phyloP scores from a whole-genome alignment of 2,797 vertebrate genomes.

The Myiothlypis chrysogaster region DNA sequence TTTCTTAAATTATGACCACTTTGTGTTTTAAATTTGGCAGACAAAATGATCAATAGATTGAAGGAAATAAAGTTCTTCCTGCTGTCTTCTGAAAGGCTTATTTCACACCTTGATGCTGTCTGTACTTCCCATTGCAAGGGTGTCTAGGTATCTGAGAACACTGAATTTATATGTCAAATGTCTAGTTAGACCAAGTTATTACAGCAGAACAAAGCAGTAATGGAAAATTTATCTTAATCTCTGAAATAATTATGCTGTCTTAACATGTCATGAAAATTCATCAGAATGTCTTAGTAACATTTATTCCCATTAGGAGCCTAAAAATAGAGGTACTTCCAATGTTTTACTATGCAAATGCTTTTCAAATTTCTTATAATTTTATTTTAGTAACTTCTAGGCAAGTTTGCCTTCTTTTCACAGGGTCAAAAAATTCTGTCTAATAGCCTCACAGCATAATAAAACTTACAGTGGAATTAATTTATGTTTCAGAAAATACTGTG shows the following conservation, averaged over 20 bases:
- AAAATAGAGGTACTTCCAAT: neutral
- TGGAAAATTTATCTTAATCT: neutral
- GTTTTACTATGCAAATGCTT: neutral
- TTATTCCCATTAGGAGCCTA: neutral
- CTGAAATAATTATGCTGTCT: slow-evolving; percentile 3
- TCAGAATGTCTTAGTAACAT: neutral
- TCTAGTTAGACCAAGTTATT: neutral
- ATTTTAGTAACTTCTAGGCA: neutral
- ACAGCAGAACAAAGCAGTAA: neutral
- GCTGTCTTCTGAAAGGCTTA: neutral
- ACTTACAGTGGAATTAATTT: neutral
- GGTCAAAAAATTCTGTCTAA: neutral
- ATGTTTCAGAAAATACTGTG: neutral
- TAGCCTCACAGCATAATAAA: neutral
- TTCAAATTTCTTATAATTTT: neutral
- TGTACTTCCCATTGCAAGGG: neutral
- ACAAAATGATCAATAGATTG: neutral
- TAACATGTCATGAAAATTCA: slow-evolving; percentile 4
- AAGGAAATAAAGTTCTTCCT: neutral
- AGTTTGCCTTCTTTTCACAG: neutral
- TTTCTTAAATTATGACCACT: neutral
- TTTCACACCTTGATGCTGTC: neutral
- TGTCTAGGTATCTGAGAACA: neutral
- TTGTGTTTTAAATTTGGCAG: neutral
- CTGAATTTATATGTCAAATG: neutral